Percentiles rank a stretch among this genome's conserved stretches.
These are phyloP conservation scores for Meteorus colon DNA, from an alignment of 2,888 invertebrate species.

Conservation along the genomic window DNA sequence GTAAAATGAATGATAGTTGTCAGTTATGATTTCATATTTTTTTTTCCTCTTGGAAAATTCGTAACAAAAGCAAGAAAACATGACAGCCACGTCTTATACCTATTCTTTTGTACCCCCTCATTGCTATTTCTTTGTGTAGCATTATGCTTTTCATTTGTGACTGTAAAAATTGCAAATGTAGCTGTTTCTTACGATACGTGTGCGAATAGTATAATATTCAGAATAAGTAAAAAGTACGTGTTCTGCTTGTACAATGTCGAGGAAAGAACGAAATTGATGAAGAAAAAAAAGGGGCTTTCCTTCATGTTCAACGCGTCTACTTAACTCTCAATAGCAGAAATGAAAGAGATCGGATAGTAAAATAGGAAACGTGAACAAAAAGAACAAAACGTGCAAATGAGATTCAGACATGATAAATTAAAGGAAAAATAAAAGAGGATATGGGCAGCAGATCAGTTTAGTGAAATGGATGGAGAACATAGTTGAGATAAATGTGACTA, in stretches of 20 bases:
- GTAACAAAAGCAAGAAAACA: neutral
- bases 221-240: slow-evolving; percentile 18
- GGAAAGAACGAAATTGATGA: slow-evolving; percentile 8
- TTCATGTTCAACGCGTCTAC: neutral
- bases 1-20: neutral
- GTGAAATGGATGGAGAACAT: too few species aligned
- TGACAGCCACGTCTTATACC: neutral
- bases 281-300: neutral
- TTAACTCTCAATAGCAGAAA: neutral
- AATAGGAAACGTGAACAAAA: neutral
- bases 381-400: neutral
- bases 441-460: too few species aligned
- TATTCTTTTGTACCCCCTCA: neutral
- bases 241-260: slow-evolving; percentile 11
- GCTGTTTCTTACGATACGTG: neutral
- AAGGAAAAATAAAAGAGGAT: neutral
- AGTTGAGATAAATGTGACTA: too few species aligned
- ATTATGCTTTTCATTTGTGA: neutral
- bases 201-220: neutral
- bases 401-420: neutral
- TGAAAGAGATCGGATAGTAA: neutral
- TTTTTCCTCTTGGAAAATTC: neutral
- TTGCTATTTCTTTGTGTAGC: neutral
- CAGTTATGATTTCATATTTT: neutral
- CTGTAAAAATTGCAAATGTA: neutral